A percentile compares a stretch with the other conserved stretches of the same genome.
Conservation (phyloP, 2,888 invertebrate species). For the Endotricha flammealis region DNA sequence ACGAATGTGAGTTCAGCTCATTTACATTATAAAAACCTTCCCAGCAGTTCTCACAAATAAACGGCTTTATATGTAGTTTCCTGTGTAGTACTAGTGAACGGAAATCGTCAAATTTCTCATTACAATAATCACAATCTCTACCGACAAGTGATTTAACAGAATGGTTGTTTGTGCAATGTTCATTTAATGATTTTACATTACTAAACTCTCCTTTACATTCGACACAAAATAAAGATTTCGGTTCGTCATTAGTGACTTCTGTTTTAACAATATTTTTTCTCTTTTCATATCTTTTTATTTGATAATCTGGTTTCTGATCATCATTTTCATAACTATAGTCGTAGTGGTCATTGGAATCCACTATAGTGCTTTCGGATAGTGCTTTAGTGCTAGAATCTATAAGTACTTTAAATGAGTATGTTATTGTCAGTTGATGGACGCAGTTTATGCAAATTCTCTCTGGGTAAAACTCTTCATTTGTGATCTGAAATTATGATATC, state of each 20-base stretch:
- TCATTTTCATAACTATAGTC: slow-evolving; percentile 48
- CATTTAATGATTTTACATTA: slow-evolving; percentile 40
- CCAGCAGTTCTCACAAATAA: slow-evolving; percentile 68
- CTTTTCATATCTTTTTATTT: slow-evolving; percentile 16
- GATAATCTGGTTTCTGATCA: slow-evolving; percentile 28
- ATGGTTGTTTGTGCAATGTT: slow-evolving; percentile 57
- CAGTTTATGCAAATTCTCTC: slow-evolving; percentile 63
- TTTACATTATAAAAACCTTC: slow-evolving; percentile 51
- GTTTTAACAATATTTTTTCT: slow-evolving; percentile 25
- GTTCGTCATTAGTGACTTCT: slow-evolving; percentile 28
- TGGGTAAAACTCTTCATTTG: slow-evolving; percentile 44
- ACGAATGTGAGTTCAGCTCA: slow-evolving; percentile 47
- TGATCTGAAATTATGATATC: slow-evolving; percentile 32
- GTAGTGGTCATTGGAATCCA: slow-evolving; percentile 41
- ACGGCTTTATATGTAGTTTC: slow-evolving; percentile 62
- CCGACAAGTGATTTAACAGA: slow-evolving; percentile 48
- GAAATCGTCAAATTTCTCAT: slow-evolving; percentile 68
- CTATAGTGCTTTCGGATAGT: slow-evolving; percentile 33
- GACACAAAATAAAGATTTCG: slow-evolving; percentile 50
- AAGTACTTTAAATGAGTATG: slow-evolving; percentile 66
- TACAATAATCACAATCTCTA: slow-evolving; percentile 65
- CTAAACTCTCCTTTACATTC: slow-evolving; percentile 61
- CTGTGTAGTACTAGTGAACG: slow-evolving; percentile 59
- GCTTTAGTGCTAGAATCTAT: slow-evolving; percentile 56
- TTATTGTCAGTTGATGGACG: slow-evolving; percentile 63